Evolutionary conservation across 2,797 vertebrate genomes (phyloP).

Genomic region (Rhinophrynus dorsalis): DNA sequence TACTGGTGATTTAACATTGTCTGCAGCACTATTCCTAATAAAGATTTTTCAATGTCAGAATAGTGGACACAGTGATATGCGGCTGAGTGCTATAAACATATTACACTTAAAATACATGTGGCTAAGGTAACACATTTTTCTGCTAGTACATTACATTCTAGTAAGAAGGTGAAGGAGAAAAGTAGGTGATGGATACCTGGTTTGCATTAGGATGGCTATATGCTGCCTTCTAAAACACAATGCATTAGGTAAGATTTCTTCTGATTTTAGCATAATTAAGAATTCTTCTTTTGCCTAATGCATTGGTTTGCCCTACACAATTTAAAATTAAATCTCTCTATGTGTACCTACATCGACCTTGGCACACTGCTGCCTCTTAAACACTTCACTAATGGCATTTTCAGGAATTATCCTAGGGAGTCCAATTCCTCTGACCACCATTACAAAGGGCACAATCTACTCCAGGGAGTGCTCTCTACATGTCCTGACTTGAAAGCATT

Average conservation of each 20-base stretch:
- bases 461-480: background rate
- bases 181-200: too few species aligned
- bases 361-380: background rate
- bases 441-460: background rate
- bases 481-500: background rate
- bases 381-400: conserved; percentile 6
- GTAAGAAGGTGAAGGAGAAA: too few species aligned
- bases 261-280: background rate
- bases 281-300: background rate
- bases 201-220: background rate
- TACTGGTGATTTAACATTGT: too few species aligned
- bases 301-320: background rate
- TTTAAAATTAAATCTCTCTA: background rate
- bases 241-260: background rate
- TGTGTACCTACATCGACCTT: background rate
- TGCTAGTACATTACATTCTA: too few species aligned
- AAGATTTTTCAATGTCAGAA: too few species aligned
- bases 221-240: background rate
- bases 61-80: too few species aligned
- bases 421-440: background rate
- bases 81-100: too few species aligned
- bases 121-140: too few species aligned
- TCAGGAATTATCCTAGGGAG: background rate
- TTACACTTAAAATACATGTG: too few species aligned
- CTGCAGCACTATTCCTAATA: too few species aligned